phyloP scores from a whole-genome alignment of 2,888 invertebrate species.

The Acanthopleura granulata region DNA sequence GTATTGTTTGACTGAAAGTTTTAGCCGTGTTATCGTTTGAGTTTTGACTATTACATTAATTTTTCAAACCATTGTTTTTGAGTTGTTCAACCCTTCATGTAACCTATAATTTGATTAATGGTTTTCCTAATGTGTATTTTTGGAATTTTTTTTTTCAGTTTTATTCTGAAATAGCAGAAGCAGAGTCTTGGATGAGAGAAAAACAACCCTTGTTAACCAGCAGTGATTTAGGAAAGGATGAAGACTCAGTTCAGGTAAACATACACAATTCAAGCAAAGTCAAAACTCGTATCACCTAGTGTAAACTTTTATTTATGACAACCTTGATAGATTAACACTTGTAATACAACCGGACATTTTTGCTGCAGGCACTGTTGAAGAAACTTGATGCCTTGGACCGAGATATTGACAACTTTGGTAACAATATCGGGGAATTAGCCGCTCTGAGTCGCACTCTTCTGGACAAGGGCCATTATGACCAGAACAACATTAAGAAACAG shows the following conservation, averaged over 20 bases:
- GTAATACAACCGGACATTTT: background rate
- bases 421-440: slow-evolving; percentile 79
- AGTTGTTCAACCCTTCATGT: too few species aligned
- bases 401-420: slow-evolving; percentile 85
- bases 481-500: slow-evolving; percentile 77
- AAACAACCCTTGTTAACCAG: slow-evolving; percentile 78
- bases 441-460: slow-evolving; percentile 79
- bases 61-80: too few species aligned
- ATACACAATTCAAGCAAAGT: background rate
- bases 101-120: background rate
- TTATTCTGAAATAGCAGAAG: slow-evolving; percentile 90
- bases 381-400: slow-evolving; percentile 86
- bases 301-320: background rate
- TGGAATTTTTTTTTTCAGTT: slow-evolving; percentile 62
- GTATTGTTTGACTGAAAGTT: too few species aligned
- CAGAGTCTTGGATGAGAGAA: slow-evolving; percentile 92
- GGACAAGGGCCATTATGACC: slow-evolving; percentile 83
- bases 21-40: too few species aligned
- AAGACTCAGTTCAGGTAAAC: slow-evolving; percentile 83
- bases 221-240: slow-evolving; percentile 89
- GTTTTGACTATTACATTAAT: too few species aligned
- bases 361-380: slow-evolving; percentile 76
- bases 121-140: background rate
- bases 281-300: background rate
- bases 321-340: background rate